phyloP scores from a whole-genome alignment of 92 coral and sea anemone species.

The Diadumene lineata region DNA sequence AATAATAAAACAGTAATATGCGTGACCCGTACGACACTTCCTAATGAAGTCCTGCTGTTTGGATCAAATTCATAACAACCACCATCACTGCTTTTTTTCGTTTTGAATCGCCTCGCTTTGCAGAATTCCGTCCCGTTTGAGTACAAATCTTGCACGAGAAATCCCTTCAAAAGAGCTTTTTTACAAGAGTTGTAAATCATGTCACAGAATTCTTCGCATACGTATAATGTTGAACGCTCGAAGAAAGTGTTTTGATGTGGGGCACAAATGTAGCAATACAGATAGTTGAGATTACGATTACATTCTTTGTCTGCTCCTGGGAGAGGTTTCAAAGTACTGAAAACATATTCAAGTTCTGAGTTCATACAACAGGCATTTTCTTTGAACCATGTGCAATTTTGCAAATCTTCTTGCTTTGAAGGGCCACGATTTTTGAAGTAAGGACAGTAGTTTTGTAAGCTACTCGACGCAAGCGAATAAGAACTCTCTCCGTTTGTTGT shows the following conservation, averaged over 20 bases:
- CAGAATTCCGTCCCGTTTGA: conserved; percentile 77
- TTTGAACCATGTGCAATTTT: conserved; percentile 91
- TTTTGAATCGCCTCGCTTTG: conserved; percentile 70
- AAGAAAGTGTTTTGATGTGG: conserved; percentile 93
- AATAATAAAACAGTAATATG: background rate
- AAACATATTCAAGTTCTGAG: conserved; percentile 78
- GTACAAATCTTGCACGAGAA: conserved; percentile 51
- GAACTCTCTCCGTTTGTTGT: background rate
- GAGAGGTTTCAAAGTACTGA: conserved; percentile 69
- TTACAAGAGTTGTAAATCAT: conserved; percentile 69
- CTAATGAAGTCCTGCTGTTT: conserved; percentile 15
- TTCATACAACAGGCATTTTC: conserved; percentile 88
- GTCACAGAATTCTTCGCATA: conserved; percentile 92
- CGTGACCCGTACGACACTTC: conserved; percentile 12
- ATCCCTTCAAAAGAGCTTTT: conserved; percentile 72
- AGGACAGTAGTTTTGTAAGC: conserved; percentile 75
- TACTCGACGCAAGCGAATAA: background rate
- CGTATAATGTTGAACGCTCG: conserved; percentile 67
- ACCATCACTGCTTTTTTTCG: conserved; percentile 38
- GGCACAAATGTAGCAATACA: conserved; percentile 95
- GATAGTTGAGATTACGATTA: conserved; percentile 57
- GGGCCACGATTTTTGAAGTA: conserved; percentile 96
- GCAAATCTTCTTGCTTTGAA: conserved; percentile 67
- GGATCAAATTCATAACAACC: conserved; percentile 70
- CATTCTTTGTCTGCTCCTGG: conserved; percentile 71